phyloP scores from a whole-genome alignment of 1,140 invertebrate genomes.

The Mylabris phalerata region DNA sequence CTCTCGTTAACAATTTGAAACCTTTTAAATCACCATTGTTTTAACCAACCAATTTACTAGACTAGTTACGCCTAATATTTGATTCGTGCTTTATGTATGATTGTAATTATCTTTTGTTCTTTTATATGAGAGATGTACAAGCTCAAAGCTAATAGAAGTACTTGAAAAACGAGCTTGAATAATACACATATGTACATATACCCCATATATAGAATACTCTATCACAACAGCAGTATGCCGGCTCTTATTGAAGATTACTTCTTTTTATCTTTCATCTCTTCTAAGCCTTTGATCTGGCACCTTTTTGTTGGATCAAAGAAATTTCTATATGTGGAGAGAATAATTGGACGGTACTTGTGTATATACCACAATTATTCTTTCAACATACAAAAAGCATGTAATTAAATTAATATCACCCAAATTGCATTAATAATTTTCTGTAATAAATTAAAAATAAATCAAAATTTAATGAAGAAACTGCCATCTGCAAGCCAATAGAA shows the following conservation, averaged over 20 bases:
- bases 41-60: neutral
- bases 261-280: slow-evolving; percentile 4
- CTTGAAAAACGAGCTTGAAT: no score
- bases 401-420: no score
- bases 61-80: neutral
- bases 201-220: neutral
- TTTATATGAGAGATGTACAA: no score
- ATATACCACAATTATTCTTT: no score
- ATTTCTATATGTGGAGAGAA: neutral
- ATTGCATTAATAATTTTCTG: no score
- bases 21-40: neutral
- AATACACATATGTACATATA: neutral
- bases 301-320: slow-evolving; percentile 6
- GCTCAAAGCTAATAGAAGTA: no score
- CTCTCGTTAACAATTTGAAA: neutral
- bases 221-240: neutral
- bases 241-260: slow-evolving; percentile 7
- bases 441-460: no score
- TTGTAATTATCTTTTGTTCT: slow-evolving; percentile 1
- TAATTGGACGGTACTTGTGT: slow-evolving; percentile 3
- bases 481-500: no score
- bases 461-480: no score
- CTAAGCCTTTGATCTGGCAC: neutral
- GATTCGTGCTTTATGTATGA: slow-evolving; percentile 2
- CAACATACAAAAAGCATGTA: no score